These are phyloP conservation scores for Alligator mississippiensis DNA, from an alignment of 2,113 vertebrate genomes.

Conservation along the genomic window DNA sequence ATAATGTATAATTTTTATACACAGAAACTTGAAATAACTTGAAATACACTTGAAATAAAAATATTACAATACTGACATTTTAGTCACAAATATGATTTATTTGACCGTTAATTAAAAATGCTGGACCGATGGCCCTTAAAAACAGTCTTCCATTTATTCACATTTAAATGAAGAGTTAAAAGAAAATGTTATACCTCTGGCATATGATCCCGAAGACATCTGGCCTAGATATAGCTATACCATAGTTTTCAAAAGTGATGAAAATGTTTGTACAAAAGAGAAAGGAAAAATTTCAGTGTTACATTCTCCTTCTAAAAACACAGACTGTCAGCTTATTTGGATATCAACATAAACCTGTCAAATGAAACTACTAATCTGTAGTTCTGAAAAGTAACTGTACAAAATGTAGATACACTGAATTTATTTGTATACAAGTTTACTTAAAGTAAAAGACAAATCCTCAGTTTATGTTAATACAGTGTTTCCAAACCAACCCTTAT, in stretches of 20 bases:
- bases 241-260: not conserved
- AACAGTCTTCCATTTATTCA: no score
- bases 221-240: no score
- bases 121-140: not conserved
- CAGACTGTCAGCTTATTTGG: not conserved
- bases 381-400: not conserved
- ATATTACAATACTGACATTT: not conserved
- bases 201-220: no score
- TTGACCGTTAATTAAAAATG: not conserved
- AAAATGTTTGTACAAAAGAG: not conserved
- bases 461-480: not conserved
- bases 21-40: not conserved
- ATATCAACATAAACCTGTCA: conserved; percentile 5
- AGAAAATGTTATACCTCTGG: no score
- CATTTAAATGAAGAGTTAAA: no score
- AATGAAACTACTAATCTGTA: not conserved
- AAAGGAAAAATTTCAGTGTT: not conserved
- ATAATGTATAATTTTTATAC: not conserved
- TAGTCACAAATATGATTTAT: not conserved
- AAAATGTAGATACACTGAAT: not conserved
- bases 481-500: not conserved
- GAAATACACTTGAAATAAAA: no score
- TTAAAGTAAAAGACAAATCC: not conserved
- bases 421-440: not conserved
- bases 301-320: not conserved